Evolutionary conservation across 2,113 vertebrate species (phyloP).

Genomic region (Terrapene triunguis): DNA sequence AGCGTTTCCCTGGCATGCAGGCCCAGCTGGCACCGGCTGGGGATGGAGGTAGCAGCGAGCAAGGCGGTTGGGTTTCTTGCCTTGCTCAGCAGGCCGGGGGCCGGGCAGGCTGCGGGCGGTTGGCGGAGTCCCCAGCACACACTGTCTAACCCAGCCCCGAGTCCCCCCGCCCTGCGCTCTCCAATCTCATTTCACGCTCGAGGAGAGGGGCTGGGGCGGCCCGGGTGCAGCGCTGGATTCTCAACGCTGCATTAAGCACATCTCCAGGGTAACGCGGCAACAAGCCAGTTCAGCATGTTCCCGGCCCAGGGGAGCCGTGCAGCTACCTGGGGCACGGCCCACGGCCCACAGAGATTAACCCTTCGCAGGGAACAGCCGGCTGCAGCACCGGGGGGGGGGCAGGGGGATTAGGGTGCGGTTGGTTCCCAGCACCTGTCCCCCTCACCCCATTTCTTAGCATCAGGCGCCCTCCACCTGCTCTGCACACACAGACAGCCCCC

Average conservation of each 20-base stretch:
- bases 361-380: neutral
- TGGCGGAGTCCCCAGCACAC: slow-evolving; percentile 77
- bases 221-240: slow-evolving; percentile 77
- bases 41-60: slow-evolving; percentile 3
- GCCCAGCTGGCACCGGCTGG: neutral
- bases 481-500: neutral
- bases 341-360: slow-evolving; percentile 3
- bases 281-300: slow-evolving; percentile 80
- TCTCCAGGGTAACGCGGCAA: slow-evolving; percentile 78
- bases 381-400: no score
- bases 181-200: slow-evolving; percentile 84
- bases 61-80: neutral
- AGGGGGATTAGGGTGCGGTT: neutral
- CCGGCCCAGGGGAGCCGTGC: slow-evolving; percentile 53
- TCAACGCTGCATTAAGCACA: slow-evolving; percentile 82
- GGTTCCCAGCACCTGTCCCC: no score
- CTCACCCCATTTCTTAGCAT: no score
- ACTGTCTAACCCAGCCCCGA: slow-evolving; percentile 76
- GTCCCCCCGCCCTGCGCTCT: slow-evolving; percentile 79
- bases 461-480: neutral
- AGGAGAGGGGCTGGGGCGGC: slow-evolving; percentile 75
- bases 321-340: slow-evolving; percentile 22
- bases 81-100: slow-evolving; percentile 9
- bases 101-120: neutral
- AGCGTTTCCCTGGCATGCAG: neutral